phyloP scores from a whole-genome alignment of 2,888 invertebrate species.

The Caprella mutica region DNA sequence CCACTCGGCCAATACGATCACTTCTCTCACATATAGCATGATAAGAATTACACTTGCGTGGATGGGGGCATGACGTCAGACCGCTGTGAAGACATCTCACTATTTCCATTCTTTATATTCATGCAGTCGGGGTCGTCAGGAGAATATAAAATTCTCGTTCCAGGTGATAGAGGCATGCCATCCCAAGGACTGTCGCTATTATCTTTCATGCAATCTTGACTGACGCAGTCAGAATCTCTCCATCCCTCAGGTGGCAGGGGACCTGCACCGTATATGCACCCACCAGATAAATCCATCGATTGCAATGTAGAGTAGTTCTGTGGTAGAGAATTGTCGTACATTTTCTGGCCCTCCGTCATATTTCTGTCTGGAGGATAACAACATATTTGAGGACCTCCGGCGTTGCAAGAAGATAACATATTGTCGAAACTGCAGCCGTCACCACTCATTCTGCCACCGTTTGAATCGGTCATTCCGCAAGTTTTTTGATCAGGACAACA shows the following conservation, averaged over 20 bases:
- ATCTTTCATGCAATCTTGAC: slow-evolving; percentile 8
- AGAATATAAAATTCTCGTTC: slow-evolving; percentile 28
- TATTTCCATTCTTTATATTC: no score
- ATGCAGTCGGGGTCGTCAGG: no score
- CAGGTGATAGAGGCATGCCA: slow-evolving; percentile 25
- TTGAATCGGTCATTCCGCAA: slow-evolving; percentile 6
- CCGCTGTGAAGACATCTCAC: no score
- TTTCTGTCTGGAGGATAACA: slow-evolving; percentile 24
- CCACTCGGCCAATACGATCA: no score
- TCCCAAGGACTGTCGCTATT: slow-evolving; percentile 24
- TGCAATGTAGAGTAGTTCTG: slow-evolving; percentile 25
- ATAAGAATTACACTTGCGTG: no score
- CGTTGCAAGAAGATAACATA: slow-evolving; percentile 23
- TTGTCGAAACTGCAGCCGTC: slow-evolving; percentile 33
- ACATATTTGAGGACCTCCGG: slow-evolving; percentile 13
- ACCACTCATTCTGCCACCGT: slow-evolving; percentile 24
- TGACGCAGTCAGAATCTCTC: slow-evolving; percentile 24
- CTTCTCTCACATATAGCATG: no score
- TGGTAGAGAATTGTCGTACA: slow-evolving; percentile 27
- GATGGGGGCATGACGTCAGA: no score
- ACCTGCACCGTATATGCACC: no score
- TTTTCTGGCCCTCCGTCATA: no score
- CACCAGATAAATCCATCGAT: no score
- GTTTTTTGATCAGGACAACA: slow-evolving; percentile 8
- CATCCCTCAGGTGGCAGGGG: slow-evolving; percentile 30